Base-by-base conservation (phyloP, 2,113 vertebrate species). In the Ictalurus furcatus region DNA sequence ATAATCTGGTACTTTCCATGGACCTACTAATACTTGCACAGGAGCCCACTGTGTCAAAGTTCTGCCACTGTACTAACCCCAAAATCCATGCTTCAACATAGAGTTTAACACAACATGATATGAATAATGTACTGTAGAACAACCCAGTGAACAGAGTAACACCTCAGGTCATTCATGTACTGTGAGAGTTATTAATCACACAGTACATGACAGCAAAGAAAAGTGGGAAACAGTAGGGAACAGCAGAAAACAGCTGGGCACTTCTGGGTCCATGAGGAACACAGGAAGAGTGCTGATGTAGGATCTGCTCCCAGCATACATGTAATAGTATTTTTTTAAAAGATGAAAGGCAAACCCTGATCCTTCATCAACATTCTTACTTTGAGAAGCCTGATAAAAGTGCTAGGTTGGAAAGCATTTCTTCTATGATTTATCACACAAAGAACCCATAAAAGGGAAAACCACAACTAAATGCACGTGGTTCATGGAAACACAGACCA, bases 291-390 rank as follows among this genome's bases (percentile, higher is more conserved):
- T 52, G 59, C 59, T 87, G 61, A 81, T 87, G 52, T 73, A 83
- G 52, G 52, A 88, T 84, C 67, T 61, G 80, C 34, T 88, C 87
- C 67, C 34, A 59, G 76, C 28, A 9, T 28, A 25, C 54, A 74
- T 61, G 48, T 73, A 82, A 71, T 30, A 84, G 87, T 28, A 44
- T 52, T 56, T 76, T 74, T 23, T 48, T 48, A 48, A 14, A 56
- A 73, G 69, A 74, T 88, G 21, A 76, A 84, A 78, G 69, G 23
- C 81, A 61, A 84, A 74, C 30, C 13, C 81, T 63, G 21, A 88
- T 84, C 37, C 69, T 74, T 48, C 30, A 88, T 48, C 65, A 59
- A 74, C 65, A 83, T 74, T 54, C 30, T 44, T 40, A 74, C 63
- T 88, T 52, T 59, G 87, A 30, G 37, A 25, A 30, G 17, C 28